Evolutionary conservation across 2,797 vertebrate species (phyloP), one percentile per base, ranked within the genome.

Genomic region (Aulostomus chinensis): DNA sequence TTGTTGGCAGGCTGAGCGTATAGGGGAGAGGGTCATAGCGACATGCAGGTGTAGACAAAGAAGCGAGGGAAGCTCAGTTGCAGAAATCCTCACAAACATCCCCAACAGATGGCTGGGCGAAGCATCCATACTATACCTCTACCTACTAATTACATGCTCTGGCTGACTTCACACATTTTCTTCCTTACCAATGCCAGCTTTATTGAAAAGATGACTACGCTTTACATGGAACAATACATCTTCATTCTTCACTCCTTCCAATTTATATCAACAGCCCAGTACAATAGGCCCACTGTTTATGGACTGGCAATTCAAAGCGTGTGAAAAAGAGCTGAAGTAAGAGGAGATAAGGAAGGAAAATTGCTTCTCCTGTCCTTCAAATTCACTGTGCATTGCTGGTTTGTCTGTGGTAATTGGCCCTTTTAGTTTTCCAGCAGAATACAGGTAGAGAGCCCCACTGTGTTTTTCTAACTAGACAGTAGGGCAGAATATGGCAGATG

Each of bases 191-290:
- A 41, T 68, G 54, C 55, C 72, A 73, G 71, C 74, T 77, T 73
- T 70, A 67, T 71, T 64, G 56, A 71, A 82, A 79, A 77, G 67
- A 83, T 80, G 55, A 83, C 81, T 82, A 74, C 58, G 64, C 48
- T 66, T 76, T 62, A 68, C 39, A 50, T 65, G 58, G 64, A 78
- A 71, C 69, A 71, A 75, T 76, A 64, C 62, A 48, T 80, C 58
- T 76, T 61, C 71, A 54, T 85, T 76, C 58, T 72, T 76, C 64
- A 61, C 46, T 56, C 55, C 41, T 64, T 82, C 51, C 68, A 64
- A 78, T 77, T 81, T 80, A 46, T 78, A 71, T 76, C 76, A 81
- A 77, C 68, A 80, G 69, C 51, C 11, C 31, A 52, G 61, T 55
- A 79, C 73, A 83, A 81, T 74, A 36, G 56, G 37, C 53, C 60